Conservation (phyloP, 2,888 invertebrate genomes). For the Drosophila kambysellisi region DNA sequence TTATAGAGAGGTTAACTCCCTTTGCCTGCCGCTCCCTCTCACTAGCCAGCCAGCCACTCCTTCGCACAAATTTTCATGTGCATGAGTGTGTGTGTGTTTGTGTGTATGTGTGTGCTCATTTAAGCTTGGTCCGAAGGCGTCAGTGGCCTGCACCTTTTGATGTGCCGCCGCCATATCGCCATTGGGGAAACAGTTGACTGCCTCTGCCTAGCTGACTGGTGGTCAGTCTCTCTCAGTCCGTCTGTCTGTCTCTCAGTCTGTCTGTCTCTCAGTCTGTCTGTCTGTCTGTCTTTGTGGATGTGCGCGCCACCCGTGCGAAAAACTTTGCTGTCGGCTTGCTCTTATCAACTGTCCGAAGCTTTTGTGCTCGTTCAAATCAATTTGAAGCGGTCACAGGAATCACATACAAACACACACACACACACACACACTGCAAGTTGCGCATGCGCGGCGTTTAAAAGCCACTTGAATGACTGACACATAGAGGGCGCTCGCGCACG, state of each 20-base stretch:
- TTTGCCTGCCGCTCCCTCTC: no score
- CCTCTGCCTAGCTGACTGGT: constrained; percentile 21
- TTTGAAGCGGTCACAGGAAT: constrained; percentile 61
- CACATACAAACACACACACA: constrained; percentile 47
- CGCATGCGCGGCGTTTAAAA: constrained; percentile 63
- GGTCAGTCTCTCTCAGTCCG: constrained; percentile 1
- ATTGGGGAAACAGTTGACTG: constrained; percentile 30
- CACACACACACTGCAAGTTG: constrained; percentile 2
- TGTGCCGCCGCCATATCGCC: constrained; percentile 54
- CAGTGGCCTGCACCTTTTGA: constrained; percentile 59
- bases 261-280: constrained; percentile 6
- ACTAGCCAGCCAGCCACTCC: not conserved
- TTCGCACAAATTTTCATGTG: not conserved
- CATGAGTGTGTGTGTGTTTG: not conserved
- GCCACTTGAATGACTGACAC: constrained; percentile 58
- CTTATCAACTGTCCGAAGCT: constrained; percentile 74
- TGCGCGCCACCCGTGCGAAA: constrained; percentile 73
- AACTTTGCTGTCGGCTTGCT: constrained; percentile 57
- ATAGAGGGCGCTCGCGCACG: constrained; percentile 61
- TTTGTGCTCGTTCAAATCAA: constrained; percentile 74
- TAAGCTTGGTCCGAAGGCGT: constrained; percentile 63
- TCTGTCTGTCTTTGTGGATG: constrained; percentile 29
- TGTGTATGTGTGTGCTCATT: constrained; percentile 56
- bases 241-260: constrained; percentile 8
- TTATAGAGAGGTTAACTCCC: not conserved